Conservation (phyloP, 2,113 vertebrate species). For the Antechinus stuartii region DNA sequence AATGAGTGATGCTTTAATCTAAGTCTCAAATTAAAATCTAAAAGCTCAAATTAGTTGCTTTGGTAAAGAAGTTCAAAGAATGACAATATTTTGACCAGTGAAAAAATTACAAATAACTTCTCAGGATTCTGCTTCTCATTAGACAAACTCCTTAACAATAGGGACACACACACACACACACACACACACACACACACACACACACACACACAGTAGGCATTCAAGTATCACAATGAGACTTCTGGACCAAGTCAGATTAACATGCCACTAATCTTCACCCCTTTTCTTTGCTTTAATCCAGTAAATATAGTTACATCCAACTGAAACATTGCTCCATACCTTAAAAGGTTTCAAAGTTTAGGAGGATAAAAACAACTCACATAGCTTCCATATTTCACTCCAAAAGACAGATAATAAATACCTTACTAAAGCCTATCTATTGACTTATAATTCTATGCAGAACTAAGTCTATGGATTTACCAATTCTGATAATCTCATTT, state of each 20-base stretch:
- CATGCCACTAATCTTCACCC: not conserved
- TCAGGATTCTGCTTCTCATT: not conserved
- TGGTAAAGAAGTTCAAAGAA: slow-evolving; percentile 61
- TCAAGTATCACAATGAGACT: not conserved
- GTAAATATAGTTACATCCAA: slow-evolving; percentile 7
- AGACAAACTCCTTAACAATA: not conserved
- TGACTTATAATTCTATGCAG: slow-evolving; percentile 17
- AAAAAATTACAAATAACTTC: slow-evolving; percentile 32
- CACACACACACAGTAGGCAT: not conserved
- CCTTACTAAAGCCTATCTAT: not conserved
- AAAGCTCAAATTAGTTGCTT: slow-evolving; percentile 48
- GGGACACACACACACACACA: not conserved
- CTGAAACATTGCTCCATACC: slow-evolving; percentile 13
- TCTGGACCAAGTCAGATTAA: not conserved
- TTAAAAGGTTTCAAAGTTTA: not conserved
- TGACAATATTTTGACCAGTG: slow-evolving; percentile 48
- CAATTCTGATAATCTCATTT: not conserved
- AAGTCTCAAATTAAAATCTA: slow-evolving; percentile 7
- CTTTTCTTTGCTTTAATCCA: not conserved
- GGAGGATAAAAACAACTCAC: not conserved
- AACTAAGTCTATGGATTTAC: slow-evolving; percentile 4
- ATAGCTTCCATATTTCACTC: not conserved
- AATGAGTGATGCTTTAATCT: slow-evolving; percentile 63
- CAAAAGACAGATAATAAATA: not conserved
- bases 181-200: not conserved